Conservation (phyloP, 2,888 invertebrate species). For the Neoscelio sp. region DNA sequence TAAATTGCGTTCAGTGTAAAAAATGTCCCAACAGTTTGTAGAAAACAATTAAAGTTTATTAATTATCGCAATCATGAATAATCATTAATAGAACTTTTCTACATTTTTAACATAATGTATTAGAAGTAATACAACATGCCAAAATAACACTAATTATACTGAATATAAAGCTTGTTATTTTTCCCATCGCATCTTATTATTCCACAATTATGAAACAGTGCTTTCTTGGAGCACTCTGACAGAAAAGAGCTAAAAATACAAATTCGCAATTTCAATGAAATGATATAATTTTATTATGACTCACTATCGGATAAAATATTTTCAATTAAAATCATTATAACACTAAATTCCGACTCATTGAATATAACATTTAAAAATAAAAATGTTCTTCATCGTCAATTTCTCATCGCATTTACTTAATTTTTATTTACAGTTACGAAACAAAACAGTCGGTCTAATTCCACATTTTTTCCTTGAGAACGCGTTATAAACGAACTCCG, state of each 20-base stretch:
- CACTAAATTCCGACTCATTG: too few relatives aligned
- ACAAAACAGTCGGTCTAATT: neutral
- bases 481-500: slow-evolving; percentile 41
- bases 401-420: too few relatives aligned
- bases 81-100: too few relatives aligned
- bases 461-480: slow-evolving; percentile 5
- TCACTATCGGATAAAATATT: too few relatives aligned
- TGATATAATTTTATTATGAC: too few relatives aligned
- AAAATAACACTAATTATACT: neutral
- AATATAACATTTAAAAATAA: too few relatives aligned
- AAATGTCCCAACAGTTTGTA: too few relatives aligned
- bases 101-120: neutral
- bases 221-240: neutral
- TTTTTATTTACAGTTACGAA: neutral
- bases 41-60: too few relatives aligned
- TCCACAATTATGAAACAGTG: neutral
- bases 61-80: too few relatives aligned
- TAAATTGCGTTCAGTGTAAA: too few relatives aligned
- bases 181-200: neutral
- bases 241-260: neutral
- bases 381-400: too few relatives aligned
- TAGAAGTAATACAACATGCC: neutral
- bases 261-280: neutral
- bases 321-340: too few relatives aligned
- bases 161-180: neutral